These are phyloP conservation scores for Drosophila navojoa DNA, from an alignment of 1,140 invertebrate genomes.

Conservation along the genomic window DNA sequence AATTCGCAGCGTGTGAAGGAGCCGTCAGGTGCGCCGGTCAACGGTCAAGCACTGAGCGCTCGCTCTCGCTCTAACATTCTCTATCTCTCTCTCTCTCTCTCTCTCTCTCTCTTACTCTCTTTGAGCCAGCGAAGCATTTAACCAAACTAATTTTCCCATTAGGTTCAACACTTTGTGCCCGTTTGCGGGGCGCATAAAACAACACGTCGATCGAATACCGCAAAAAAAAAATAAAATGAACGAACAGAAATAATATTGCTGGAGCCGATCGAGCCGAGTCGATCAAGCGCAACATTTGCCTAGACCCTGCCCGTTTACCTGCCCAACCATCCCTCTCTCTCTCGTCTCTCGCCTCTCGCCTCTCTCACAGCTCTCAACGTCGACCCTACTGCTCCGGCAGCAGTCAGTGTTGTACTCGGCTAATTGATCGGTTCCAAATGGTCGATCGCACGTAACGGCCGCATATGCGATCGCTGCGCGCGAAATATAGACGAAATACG, in stretches of 20 bases:
- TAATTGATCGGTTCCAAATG: slow-evolving; percentile 81
- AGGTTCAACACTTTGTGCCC: slow-evolving; percentile 61
- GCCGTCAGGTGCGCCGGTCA: slow-evolving; percentile 57
- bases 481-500: slow-evolving; percentile 68
- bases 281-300: slow-evolving; percentile 55
- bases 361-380: background rate
- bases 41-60: slow-evolving; percentile 15
- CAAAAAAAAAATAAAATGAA: slow-evolving; percentile 21
- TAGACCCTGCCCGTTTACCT: slow-evolving; percentile 17
- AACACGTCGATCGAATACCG: slow-evolving; percentile 39
- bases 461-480: slow-evolving; percentile 51
- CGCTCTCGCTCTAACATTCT: slow-evolving; percentile 14
- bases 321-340: background rate
- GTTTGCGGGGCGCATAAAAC: slow-evolving; percentile 33
- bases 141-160: slow-evolving; percentile 75
- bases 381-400: background rate
- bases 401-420: slow-evolving; percentile 21
- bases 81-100: background rate
- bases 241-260: background rate
- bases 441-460: slow-evolving; percentile 71
- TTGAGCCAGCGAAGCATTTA: slow-evolving; percentile 59
- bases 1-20: slow-evolving; percentile 57
- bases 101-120: slow-evolving; percentile 29
- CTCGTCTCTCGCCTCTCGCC: background rate
- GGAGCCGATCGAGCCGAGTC: slow-evolving; percentile 40